These are phyloP conservation scores for Ceratoteleas bidentatus DNA, from an alignment of 1,140 invertebrate species.

Conservation along the genomic window DNA sequence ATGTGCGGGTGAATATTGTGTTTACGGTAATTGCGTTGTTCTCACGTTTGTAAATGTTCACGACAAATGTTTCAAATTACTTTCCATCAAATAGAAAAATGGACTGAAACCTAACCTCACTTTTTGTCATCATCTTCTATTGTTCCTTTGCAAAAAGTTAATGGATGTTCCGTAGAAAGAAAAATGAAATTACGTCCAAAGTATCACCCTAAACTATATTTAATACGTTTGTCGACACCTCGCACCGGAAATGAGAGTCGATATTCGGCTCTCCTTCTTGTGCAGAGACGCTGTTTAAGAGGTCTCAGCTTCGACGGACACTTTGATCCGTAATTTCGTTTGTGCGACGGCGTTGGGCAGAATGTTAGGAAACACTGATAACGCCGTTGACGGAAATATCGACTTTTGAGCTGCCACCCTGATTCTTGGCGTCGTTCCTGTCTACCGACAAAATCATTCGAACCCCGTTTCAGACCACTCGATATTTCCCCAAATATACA, in stretches of 20 bases:
- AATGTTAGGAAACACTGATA: conserved; percentile 79
- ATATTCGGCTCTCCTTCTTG: conserved; percentile 36
- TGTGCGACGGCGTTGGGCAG: conserved; percentile 75
- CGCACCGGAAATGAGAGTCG: conserved; percentile 63
- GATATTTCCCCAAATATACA: background rate
- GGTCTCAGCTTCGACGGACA: conserved; percentile 61
- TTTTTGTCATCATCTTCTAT: too few relatives aligned
- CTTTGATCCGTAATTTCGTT: conserved; percentile 80
- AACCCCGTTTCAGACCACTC: conserved; percentile 13
- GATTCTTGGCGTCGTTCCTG: conserved; percentile 47
- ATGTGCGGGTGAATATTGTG: too few relatives aligned
- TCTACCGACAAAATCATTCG: conserved; percentile 42
- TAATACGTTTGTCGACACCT: conserved; percentile 16
- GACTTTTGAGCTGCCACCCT: conserved; percentile 77
- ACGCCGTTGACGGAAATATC: conserved; percentile 80
- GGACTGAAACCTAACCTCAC: too few relatives aligned
- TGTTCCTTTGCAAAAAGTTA: too few relatives aligned
- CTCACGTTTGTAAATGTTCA: too few relatives aligned
- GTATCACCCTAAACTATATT: conserved; percentile 16
- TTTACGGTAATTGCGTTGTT: too few relatives aligned
- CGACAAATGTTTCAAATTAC: too few relatives aligned
- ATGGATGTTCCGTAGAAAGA: too few relatives aligned
- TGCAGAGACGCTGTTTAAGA: conserved; percentile 35
- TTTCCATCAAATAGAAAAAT: too few relatives aligned
- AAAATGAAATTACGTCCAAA: conserved; percentile 1